Conservation (phyloP, 92 coral and sea anemone species). For the Epizoanthus rinbou region DNA sequence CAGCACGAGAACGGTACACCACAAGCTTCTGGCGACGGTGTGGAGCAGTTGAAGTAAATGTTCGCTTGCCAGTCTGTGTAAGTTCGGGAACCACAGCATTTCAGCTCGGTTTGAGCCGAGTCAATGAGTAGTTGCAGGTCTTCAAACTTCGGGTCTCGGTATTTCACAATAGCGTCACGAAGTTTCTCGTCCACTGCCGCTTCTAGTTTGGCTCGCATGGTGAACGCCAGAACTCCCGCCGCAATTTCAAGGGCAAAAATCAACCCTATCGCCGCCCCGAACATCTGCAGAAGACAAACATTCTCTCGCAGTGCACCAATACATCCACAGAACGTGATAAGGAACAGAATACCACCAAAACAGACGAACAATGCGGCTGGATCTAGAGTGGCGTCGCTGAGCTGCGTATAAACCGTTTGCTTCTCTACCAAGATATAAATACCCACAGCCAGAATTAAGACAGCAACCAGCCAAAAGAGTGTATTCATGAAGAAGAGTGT, state of each 20-base stretch:
- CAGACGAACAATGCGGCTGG: slow-evolving; percentile 74
- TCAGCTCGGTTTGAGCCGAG: slow-evolving; percentile 73
- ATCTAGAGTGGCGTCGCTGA: slow-evolving; percentile 71
- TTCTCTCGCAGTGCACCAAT: slow-evolving; percentile 94
- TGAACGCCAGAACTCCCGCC: slow-evolving; percentile 65
- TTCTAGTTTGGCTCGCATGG: slow-evolving; percentile 62
- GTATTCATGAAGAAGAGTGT: slow-evolving; percentile 78
- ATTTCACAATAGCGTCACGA: slow-evolving; percentile 77
- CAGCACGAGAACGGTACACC: slow-evolving; percentile 96
- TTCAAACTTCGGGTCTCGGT: slow-evolving; percentile 72
- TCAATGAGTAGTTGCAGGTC: slow-evolving; percentile 89
- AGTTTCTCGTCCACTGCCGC: slow-evolving; percentile 72
- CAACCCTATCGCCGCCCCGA: slow-evolving; percentile 52
- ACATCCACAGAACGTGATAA: slow-evolving; percentile 90
- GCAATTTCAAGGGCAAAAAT: slow-evolving; percentile 64
- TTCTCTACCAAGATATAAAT: slow-evolving; percentile 73
- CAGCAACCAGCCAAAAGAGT: slow-evolving; percentile 76
- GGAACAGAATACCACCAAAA: slow-evolving; percentile 73
- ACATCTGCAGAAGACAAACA: slow-evolving; percentile 73
- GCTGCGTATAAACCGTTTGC: slow-evolving; percentile 60
- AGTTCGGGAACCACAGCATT: slow-evolving; percentile 82
- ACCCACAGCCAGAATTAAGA: slow-evolving; percentile 71
- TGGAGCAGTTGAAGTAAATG: slow-evolving; percentile 83
- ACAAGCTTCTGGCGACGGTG: slow-evolving; percentile 61
- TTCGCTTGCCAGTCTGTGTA: slow-evolving; percentile 83